Evolutionary conservation across 2,797 vertebrate genomes (phyloP), one percentile per base, ranked within the genome.

Genomic region (Tamandua tetradactyla): DNA sequence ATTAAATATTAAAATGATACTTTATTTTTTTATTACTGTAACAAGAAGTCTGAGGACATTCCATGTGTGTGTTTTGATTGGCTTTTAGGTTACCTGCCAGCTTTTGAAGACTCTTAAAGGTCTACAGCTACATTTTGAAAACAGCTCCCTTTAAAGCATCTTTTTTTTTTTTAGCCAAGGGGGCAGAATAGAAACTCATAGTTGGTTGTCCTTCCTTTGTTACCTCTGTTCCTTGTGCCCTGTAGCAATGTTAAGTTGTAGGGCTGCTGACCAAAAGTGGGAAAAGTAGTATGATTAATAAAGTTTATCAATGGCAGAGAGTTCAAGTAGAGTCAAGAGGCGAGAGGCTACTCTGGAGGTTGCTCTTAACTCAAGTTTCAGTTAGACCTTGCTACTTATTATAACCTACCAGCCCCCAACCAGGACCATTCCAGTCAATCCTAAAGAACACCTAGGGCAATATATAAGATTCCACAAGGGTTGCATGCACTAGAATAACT

Each of bases 21-120:
- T 71, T 25, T 71, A 3, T 59, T 59, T 59, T 25, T n/a, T 22
- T 40, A 44, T 44, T 71, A 42, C 71, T 72, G 40, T 14, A 30
- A 2, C 25, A 15, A 72, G 40, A 71, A 42, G 37, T 23, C 37
- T 25, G 20, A 42, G 74, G 57, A 74, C 71, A 25, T 68, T 84
- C n/a, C n/a, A n/a, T n/a, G n/a, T n/a, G 1, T 85, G 37, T 87
- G 35, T 90, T 78, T 74, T 84, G 75, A 82, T 62, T 85, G 42
- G 52, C 30, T 40, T 89, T 85, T 68, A 32, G 57, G 55, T 94
- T 89, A 89, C 47, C 64, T 87, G n/a, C 40, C 61, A 93, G 37
- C 37, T 18, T 94, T 79, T 72, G 37, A 87, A 86, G 55, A 87
- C 37, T 78, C 44, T 57, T 30, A 22, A 25, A 93, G 32, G 52